Conservation (phyloP, 2,113 vertebrate species). For the Arizona elegans region DNA sequence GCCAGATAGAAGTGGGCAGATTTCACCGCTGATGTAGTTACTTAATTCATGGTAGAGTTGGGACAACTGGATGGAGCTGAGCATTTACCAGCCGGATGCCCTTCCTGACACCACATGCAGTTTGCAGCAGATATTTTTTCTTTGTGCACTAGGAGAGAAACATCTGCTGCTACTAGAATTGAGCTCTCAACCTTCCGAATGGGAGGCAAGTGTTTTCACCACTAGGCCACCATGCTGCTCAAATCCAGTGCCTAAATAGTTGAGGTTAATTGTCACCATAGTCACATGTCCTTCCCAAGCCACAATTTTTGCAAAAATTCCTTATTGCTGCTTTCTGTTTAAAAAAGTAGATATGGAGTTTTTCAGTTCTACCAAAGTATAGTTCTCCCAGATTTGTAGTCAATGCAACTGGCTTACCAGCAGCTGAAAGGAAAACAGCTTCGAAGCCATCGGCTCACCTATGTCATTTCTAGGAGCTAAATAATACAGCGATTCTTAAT, state of each 20-base stretch:
- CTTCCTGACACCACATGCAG: background rate
- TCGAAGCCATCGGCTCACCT: background rate
- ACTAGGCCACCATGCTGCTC: background rate
- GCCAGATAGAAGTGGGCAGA: no score
- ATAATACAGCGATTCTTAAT: background rate
- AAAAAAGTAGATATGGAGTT: background rate
- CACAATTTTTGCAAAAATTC: background rate
- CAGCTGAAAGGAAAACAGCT: background rate
- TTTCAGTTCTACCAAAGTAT: background rate
- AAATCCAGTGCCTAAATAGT: background rate
- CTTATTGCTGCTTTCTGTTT: background rate
- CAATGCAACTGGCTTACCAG: background rate
- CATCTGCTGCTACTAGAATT: background rate
- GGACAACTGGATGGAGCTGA: background rate
- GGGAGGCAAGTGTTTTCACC: background rate
- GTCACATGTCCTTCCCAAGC: background rate
- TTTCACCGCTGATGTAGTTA: background rate
- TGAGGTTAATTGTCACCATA: background rate
- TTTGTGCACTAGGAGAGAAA: background rate
- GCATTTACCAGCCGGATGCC: background rate
- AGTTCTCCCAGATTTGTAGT: background rate
- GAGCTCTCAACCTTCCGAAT: background rate
- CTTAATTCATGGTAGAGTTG: background rate
- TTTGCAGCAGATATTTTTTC: background rate
- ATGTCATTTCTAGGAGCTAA: background rate